Percentiles rank a stretch among this genome's conserved stretches.
Evolutionary conservation across 2,888 invertebrate genomes (phyloP).

Genomic region (Galerucella calmariensis): DNA sequence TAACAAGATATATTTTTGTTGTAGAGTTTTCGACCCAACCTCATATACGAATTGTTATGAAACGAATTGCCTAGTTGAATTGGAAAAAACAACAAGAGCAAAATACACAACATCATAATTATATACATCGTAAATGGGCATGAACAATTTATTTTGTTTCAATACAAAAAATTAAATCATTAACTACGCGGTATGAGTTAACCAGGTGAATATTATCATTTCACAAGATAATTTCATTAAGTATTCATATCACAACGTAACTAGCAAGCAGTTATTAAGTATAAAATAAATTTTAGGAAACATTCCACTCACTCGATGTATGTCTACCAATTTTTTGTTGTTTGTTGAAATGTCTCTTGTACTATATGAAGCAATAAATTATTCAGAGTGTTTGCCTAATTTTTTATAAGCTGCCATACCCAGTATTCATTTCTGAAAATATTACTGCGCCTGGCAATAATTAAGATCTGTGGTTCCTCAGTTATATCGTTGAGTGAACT

Average conservation of each 20-base stretch:
- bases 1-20: too few species aligned
- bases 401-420: too few species aligned
- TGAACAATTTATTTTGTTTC: neutral
- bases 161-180: conserved; percentile 8
- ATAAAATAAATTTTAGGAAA: neutral
- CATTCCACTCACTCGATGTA: neutral
- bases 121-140: conserved; percentile 1
- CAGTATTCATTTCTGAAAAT: too few species aligned
- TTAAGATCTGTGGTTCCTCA: too few species aligned
- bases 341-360: neutral
- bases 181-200: neutral
- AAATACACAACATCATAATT: conserved; percentile 6
- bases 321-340: neutral
- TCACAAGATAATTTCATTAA: neutral
- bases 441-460: too few species aligned
- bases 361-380: too few species aligned
- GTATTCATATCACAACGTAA: conserved; percentile 4
- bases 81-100: neutral
- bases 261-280: neutral
- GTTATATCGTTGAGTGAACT: too few species aligned
- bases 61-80: conserved; percentile 8
- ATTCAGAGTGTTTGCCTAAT: too few species aligned
- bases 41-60: neutral
- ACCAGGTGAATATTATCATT: neutral
- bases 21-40: neutral